Evolutionary conservation across 2,113 vertebrate genomes (phyloP).

Genomic region (Pavo muticus): DNA sequence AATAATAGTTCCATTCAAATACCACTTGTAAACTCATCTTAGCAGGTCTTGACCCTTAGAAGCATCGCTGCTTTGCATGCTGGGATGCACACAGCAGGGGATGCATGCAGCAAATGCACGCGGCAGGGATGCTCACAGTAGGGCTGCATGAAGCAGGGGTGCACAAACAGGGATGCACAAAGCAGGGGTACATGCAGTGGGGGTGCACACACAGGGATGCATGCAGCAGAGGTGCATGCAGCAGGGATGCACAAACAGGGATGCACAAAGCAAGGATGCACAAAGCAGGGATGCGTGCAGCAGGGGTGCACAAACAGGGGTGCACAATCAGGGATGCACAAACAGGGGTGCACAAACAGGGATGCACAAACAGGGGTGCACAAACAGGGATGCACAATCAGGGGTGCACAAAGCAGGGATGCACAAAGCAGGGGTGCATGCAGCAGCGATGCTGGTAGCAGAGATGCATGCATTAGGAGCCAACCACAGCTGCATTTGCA

Average conservation of each 20-base stretch:
- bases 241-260: not conserved
- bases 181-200: too few relatives aligned
- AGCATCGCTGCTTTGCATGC: not conserved
- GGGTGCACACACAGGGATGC: too few relatives aligned
- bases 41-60: not conserved
- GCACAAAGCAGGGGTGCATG: too few relatives aligned
- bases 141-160: not conserved
- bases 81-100: not conserved
- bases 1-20: not conserved
- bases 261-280: not conserved
- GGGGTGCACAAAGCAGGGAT: too few relatives aligned
- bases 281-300: not conserved
- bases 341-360: too few relatives aligned
- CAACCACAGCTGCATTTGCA: not conserved
- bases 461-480: not conserved
- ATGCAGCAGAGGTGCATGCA: not conserved
- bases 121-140: not conserved
- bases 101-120: too few relatives aligned
- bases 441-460: too few relatives aligned
- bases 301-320: not conserved
- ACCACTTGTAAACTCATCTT: not conserved
- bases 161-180: not conserved
- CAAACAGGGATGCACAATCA: not conserved
- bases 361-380: too few relatives aligned
- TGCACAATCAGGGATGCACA: too few relatives aligned